These are phyloP conservation scores for Entomyzon cyanotis DNA, from an alignment of 2,113 vertebrate genomes.

Conservation along the genomic window DNA sequence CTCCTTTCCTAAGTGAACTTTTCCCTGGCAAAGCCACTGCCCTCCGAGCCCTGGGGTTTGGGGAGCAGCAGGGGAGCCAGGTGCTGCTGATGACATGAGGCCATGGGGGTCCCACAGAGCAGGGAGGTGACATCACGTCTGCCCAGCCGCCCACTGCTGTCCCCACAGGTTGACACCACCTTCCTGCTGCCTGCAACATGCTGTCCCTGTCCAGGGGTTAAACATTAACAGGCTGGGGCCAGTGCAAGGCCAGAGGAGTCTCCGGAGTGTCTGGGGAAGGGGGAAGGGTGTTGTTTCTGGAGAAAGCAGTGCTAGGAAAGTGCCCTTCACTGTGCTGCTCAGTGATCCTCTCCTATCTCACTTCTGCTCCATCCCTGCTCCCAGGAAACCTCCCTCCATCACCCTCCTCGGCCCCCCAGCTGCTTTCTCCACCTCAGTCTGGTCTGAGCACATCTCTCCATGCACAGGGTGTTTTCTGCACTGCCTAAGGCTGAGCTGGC, in stretches of 20 bases:
- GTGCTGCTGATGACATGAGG: rapidly evolving
- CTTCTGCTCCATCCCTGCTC: background rate
- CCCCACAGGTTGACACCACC: rapidly evolving
- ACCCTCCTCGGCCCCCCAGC: rapidly evolving
- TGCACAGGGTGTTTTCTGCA: background rate
- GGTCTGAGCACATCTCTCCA: rapidly evolving
- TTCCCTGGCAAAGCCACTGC: background rate
- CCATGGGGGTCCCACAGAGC: rapidly evolving
- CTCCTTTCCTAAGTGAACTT: background rate
- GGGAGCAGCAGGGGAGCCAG: rapidly evolving
- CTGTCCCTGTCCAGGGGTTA: background rate
- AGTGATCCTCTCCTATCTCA: background rate
- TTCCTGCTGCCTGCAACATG: background rate
- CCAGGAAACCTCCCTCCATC: background rate
- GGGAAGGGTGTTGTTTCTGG: background rate
- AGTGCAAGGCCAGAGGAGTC: background rate
- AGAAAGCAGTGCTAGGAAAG: background rate
- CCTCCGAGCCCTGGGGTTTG: rapidly evolving
- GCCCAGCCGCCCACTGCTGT: background rate
- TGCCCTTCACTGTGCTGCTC: background rate
- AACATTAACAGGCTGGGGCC: background rate
- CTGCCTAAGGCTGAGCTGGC: background rate
- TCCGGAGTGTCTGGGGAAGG: background rate
- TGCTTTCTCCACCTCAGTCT: background rate
- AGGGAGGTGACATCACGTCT: background rate